A percentile compares a stretch with the other conserved stretches of the same genome.
Evolutionary conservation across 1,140 invertebrate species (phyloP).

Genomic region (Aphaenogaster ashmeadi): DNA sequence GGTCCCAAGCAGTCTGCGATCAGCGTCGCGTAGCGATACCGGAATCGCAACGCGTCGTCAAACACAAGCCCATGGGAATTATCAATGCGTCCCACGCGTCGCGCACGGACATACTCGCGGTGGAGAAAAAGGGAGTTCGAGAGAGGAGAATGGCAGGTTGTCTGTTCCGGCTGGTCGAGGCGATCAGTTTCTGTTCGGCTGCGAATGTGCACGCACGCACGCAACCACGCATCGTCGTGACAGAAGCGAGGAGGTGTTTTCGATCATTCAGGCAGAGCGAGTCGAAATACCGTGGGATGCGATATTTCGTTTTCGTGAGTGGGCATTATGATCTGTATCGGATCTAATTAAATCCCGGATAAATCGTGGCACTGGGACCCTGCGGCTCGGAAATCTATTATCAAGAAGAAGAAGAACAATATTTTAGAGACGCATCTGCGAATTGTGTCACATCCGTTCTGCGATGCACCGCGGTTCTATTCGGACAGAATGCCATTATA

Average conservation of each 20-base stretch:
- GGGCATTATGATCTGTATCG: background rate
- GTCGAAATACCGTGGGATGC: background rate
- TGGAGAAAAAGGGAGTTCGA: slow-evolving; percentile 61
- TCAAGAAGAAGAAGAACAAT: background rate
- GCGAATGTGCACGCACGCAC: slow-evolving; percentile 68
- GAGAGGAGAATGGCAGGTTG: slow-evolving; percentile 78
- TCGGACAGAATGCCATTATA: background rate
- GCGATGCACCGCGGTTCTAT: background rate
- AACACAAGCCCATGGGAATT: slow-evolving; percentile 62
- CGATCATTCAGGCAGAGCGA: background rate
- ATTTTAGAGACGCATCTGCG: background rate
- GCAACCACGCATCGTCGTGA: background rate
- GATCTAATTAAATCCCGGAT: background rate
- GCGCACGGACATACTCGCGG: background rate
- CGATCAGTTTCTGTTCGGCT: slow-evolving; percentile 81
- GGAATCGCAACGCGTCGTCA: slow-evolving; percentile 32
- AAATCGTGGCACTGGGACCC: background rate
- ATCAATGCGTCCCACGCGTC: slow-evolving; percentile 71
- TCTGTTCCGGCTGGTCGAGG: slow-evolving; percentile 60
- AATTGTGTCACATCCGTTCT: background rate
- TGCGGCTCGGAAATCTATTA: background rate
- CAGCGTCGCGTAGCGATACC: slow-evolving; percentile 42
- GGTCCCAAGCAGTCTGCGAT: slow-evolving; percentile 70
- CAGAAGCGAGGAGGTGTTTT: background rate
- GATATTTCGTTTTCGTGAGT: slow-evolving; percentile 31